phyloP scores from a whole-genome alignment of 2,113 vertebrate genomes.

The Tonatia bakeri region DNA sequence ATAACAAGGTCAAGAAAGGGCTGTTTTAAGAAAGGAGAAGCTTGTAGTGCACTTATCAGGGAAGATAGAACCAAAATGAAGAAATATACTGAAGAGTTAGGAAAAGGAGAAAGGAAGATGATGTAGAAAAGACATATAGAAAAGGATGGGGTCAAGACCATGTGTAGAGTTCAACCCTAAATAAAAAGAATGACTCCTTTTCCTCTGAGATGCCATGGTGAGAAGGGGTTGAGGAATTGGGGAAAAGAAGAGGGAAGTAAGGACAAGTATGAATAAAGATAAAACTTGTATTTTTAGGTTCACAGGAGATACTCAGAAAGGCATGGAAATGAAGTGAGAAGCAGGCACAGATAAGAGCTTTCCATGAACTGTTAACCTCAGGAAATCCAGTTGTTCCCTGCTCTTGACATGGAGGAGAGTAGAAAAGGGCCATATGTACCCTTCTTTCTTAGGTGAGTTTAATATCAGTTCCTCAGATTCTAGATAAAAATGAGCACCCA shows the following conservation, averaged over 20 bases:
- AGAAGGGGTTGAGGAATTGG: not conserved
- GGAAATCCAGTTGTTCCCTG: not conserved
- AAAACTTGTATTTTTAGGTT: not conserved
- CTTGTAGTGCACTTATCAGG: not conserved
- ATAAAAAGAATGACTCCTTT: not conserved
- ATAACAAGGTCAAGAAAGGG: not conserved
- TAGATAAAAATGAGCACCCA: slow-evolving; percentile 61
- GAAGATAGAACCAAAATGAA: not conserved
- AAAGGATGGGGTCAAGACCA: not conserved
- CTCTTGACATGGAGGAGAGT: not conserved
- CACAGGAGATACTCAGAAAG: not conserved
- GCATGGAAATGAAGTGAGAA: not conserved
- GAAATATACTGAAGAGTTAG: not conserved
- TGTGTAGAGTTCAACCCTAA: not conserved
- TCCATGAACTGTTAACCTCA: not conserved
- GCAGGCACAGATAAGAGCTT: not conserved
- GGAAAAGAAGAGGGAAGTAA: not conserved
- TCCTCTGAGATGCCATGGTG: not conserved
- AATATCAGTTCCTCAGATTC: slow-evolving; percentile 27
- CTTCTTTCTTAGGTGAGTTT: slow-evolving; percentile 26
- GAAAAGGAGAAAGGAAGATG: not conserved
- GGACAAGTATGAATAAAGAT: not conserved
- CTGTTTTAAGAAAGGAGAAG: not conserved
- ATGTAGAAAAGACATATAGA: not conserved
- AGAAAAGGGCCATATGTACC: not conserved